Percentiles rank a stretch among this genome's conserved stretches.
phyloP scores from a whole-genome alignment of 2,113 vertebrate genomes.

The Lasiurus cinereus region DNA sequence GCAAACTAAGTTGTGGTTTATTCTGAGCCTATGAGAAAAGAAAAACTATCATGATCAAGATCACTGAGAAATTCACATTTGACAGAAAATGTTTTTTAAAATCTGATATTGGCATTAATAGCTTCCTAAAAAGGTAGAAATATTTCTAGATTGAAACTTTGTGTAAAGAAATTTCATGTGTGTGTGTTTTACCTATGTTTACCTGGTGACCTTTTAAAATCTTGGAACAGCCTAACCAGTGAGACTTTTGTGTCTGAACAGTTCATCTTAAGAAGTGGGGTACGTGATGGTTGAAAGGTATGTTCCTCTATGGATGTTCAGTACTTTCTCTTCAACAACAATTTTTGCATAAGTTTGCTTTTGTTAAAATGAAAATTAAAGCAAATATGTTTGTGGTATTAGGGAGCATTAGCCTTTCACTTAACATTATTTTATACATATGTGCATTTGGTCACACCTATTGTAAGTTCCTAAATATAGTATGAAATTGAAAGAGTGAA shows the following conservation, averaged over 20 bases:
- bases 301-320: background rate
- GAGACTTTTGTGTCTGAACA: background rate
- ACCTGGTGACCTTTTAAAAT: background rate
- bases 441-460: background rate
- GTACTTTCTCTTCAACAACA: background rate
- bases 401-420: background rate
- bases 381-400: background rate
- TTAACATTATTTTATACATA: background rate
- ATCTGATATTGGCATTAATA: background rate
- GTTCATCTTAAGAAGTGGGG: background rate
- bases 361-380: conserved; percentile 34
- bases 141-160: conserved; percentile 55
- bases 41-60: conserved; percentile 19
- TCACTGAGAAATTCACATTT: conserved; percentile 52
- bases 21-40: conserved; percentile 34
- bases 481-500: background rate
- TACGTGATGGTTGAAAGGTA: background rate
- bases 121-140: background rate
- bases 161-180: background rate
- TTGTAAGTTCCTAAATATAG: conserved; percentile 5
- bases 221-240: background rate
- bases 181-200: conserved; percentile 6
- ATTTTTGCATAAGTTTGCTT: conserved; percentile 48
- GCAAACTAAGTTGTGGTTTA: background rate
- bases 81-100: conserved; percentile 2